Conservation (phyloP, 2,113 vertebrate species). For the Strix aluco region DNA sequence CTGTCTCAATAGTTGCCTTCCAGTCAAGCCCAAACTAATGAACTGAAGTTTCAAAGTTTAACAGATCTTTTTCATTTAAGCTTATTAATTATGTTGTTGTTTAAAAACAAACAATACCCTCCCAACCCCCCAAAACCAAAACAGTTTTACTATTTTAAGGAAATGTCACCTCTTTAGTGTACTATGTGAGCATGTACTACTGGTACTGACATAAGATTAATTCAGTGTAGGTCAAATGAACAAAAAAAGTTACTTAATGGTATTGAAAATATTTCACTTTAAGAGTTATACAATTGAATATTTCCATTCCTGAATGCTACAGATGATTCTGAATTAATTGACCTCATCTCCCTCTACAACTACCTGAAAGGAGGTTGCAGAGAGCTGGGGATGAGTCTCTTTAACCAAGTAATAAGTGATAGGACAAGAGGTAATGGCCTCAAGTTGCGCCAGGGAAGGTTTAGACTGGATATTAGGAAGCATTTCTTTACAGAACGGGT, state of each 20-base stretch:
- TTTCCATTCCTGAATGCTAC: neutral
- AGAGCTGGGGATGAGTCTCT: too few relatives aligned
- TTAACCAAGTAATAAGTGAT: too few relatives aligned
- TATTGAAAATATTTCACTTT: neutral
- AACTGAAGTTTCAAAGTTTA: neutral
- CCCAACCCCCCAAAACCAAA: rapidly evolving
- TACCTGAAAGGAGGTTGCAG: too few relatives aligned
- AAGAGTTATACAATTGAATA: neutral
- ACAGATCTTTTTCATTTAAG: neutral
- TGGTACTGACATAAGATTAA: neutral
- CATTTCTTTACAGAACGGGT: too few relatives aligned
- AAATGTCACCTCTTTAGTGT: neutral
- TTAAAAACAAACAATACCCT: neutral
- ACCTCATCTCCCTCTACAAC: too few relatives aligned
- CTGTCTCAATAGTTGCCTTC: neutral
- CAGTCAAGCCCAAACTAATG: neutral
- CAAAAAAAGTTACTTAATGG: neutral
- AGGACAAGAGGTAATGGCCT: too few relatives aligned
- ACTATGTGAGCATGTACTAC: neutral
- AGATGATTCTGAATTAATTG: neutral
- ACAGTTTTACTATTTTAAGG: neutral
- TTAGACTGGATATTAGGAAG: too few relatives aligned
- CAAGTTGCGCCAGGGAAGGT: too few relatives aligned
- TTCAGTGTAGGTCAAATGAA: neutral
- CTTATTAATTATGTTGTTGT: neutral